These are phyloP conservation scores for Drosophila nr. perissopoda DNA, from an alignment of 2,888 invertebrate species.

Conservation along the genomic window DNA sequence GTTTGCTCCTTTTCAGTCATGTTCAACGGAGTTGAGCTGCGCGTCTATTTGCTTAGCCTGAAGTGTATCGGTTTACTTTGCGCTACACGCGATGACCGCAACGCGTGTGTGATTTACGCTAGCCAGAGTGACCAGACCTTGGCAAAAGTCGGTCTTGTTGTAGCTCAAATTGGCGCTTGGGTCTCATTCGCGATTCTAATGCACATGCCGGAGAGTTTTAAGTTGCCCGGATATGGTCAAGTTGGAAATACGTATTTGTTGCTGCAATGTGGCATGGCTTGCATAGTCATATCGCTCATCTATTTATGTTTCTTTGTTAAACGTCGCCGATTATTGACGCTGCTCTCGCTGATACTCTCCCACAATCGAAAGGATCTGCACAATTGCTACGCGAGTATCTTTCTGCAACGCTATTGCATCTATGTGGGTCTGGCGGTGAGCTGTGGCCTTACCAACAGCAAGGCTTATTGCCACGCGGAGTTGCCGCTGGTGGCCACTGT, in stretches of 20 bases:
- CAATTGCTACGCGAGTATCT: conserved; percentile 25
- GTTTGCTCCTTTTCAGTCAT: conserved; percentile 42
- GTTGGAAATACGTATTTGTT: conserved; percentile 65
- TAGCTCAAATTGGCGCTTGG: conserved; percentile 42
- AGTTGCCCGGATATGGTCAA: conserved; percentile 27
- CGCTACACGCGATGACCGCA: conserved; percentile 23
- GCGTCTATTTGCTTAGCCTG: conserved; percentile 62
- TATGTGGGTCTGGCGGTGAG: conserved; percentile 34
- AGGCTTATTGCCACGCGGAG: neutral
- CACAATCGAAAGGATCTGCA: conserved; percentile 41
- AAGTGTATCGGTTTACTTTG: conserved; percentile 66
- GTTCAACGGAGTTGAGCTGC: conserved; percentile 60
- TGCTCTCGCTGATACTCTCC: conserved; percentile 51
- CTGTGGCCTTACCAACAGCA: neutral
- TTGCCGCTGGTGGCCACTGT: conserved; percentile 5
- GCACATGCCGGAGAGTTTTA: conserved; percentile 12
- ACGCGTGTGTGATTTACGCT: conserved; percentile 3
- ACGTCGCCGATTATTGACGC: conserved; percentile 27
- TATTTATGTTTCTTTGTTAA: conserved; percentile 55
- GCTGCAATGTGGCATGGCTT: conserved; percentile 42
- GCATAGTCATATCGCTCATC: conserved; percentile 50
- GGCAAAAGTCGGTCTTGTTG: conserved; percentile 22
- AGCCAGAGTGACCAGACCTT: conserved; percentile 27
- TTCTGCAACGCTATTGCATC: conserved; percentile 34
- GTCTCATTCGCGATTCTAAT: conserved; percentile 36